Evolutionary conservation across 2,888 invertebrate genomes (phyloP).

Genomic region (Tetramorium bicarinatum): DNA sequence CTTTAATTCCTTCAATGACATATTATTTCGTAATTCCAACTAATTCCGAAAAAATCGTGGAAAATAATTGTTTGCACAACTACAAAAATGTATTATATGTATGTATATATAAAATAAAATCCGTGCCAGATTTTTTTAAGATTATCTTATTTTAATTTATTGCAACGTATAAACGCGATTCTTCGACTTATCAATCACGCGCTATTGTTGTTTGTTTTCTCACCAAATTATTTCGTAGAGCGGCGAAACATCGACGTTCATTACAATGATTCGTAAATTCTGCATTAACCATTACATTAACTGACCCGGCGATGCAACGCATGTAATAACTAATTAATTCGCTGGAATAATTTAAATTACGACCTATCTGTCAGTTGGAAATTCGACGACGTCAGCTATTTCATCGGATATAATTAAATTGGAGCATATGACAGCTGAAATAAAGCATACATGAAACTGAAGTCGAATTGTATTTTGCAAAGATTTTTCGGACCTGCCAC

Average conservation of each 20-base stretch:
- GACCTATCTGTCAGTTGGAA: conserved; percentile 36
- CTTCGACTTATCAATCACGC: background rate
- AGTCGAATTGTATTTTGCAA: conserved; percentile 15
- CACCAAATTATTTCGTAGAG: conserved; percentile 18
- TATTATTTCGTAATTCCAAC: background rate
- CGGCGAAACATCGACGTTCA: conserved; percentile 15
- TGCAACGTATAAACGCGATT: background rate
- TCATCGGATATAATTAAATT: conserved; percentile 44
- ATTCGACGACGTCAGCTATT: conserved; percentile 42
- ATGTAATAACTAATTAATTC: conserved; percentile 54
- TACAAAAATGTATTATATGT: background rate
- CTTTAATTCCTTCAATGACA: background rate
- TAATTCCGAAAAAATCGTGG: background rate
- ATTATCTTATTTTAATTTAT: background rate
- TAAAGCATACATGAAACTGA: background rate
- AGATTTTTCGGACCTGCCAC: conserved; percentile 1
- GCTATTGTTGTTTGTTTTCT: conserved; percentile 16
- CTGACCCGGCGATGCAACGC: background rate
- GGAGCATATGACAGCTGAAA: conserved; percentile 3
- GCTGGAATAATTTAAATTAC: conserved; percentile 52
- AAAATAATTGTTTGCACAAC: background rate
- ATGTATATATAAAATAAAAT: background rate
- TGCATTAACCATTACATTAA: conserved; percentile 46
- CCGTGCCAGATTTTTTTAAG: background rate
- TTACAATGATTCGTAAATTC: conserved; percentile 51